Base-by-base conservation (phyloP, 2,113 vertebrate species). In the Euleptes europaea region DNA sequence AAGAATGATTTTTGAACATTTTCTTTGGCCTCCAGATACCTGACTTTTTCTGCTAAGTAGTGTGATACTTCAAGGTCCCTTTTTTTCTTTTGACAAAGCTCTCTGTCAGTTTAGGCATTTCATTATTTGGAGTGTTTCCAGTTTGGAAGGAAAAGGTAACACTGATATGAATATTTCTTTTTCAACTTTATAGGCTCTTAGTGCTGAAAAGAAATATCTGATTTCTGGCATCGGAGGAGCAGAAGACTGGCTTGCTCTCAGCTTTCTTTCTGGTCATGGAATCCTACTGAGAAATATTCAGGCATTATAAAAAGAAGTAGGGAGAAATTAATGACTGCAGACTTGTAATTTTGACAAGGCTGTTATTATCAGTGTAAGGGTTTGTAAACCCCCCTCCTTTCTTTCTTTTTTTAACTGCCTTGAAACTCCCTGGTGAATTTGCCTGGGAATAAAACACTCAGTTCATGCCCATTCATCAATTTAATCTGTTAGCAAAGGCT, bases 21-120 rank as follows among this genome's bases (percentile, higher is more conserved):
- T 65, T 74, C 31, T 81, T 92, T 88, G 83, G 67, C 63, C 33
- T 75, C 47, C 54, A 72, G 84, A 65, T 82, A 88, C 74, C 66
- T 69, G 28, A 82, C 35, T 19, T 3, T 47, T 63, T 13, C 12
- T 82, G 67, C 72, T 44, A 76, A 21, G 76, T 85, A 42, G 2
- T n/a, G 86, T 75, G 82, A 69, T 9, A 47, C 0, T 28, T 67
- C 70, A 42, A 74, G 60, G 35, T 79, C 33, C 82, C 79, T 40
- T 1, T 14, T 42, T 31, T 31, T 60, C 49, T 35, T 66, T 67
- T 38, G 40, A 73, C 81, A 7, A 72, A 57, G 11, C 35, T 85
- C 84, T 74, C 14, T 23, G 85, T 17, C 42, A 1, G 1, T 38
- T 79, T 74, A 66, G 49, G 71, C 21, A n/a, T n/a, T 40, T 67